Percentiles rank a stretch among this genome's conserved stretches.
Evolutionary conservation across 2,888 invertebrate species (phyloP).

Genomic region (Macrosoma leucophasiata): DNA sequence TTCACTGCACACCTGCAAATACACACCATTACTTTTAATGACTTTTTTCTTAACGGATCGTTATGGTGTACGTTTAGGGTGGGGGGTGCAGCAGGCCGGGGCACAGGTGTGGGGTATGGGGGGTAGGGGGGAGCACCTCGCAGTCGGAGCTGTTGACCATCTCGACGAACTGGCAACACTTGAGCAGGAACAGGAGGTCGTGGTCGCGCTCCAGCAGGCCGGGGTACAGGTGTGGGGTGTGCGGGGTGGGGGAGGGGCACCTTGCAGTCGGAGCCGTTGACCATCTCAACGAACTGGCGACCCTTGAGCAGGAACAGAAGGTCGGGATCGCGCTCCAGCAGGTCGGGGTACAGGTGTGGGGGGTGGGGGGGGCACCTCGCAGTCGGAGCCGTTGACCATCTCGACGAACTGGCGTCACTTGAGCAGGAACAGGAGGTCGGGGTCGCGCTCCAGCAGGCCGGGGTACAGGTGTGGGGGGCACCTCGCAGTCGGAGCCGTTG

Average conservation of each 20-base stretch:
- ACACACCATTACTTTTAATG: neutral
- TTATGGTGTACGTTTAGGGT: no score
- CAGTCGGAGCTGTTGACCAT: slow-evolving; percentile 96
- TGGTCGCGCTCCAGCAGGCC: slow-evolving; percentile 93
- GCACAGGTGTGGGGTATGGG: no score
- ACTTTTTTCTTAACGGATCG: no score
- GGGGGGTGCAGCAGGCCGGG: no score
- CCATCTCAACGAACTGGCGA: slow-evolving; percentile 99
- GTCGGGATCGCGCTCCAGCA: slow-evolving; percentile 92
- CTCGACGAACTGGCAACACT: slow-evolving; percentile 98
- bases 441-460: slow-evolving; percentile 92
- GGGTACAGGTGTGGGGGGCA: slow-evolving; percentile 92
- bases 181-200: slow-evolving; percentile 95
- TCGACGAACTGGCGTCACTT: slow-evolving; percentile 99
- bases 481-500: slow-evolving; percentile 88
- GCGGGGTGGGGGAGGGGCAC: no score
- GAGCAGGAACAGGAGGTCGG: slow-evolving; percentile 94
- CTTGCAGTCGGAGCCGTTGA: slow-evolving; percentile 90
- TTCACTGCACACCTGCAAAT: slow-evolving; percentile 34
- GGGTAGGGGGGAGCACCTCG: no score
- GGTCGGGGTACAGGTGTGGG: slow-evolving; percentile 96
- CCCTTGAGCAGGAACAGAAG: slow-evolving; percentile 97
- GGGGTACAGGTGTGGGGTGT: slow-evolving; percentile 92
- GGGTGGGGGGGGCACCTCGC: no score
- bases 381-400: slow-evolving; percentile 96